Evolutionary conservation across 2,888 invertebrate genomes (phyloP).

Genomic region (Metallyticus violacea): DNA sequence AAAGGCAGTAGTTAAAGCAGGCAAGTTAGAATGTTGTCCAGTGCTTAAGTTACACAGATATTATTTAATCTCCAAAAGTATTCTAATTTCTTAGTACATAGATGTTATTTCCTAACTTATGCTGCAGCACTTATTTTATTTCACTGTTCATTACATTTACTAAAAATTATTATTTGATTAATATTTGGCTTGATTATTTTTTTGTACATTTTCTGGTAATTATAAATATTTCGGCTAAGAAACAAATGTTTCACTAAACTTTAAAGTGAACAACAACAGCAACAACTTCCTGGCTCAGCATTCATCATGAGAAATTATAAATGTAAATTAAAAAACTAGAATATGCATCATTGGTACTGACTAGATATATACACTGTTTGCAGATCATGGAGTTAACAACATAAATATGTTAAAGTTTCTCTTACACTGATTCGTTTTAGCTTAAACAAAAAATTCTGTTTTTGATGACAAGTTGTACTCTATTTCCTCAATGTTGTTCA

Average conservation of each 20-base stretch:
- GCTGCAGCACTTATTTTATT: background rate
- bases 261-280: background rate
- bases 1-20: background rate
- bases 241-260: background rate
- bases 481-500: slow-evolving; percentile 91
- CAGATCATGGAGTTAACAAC: background rate
- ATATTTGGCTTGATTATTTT: background rate
- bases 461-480: slow-evolving; percentile 87
- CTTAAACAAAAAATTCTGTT: slow-evolving; percentile 81
- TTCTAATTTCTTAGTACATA: background rate
- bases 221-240: background rate
- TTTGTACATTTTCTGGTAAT: background rate
- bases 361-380: background rate
- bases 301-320: background rate
- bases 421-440: background rate
- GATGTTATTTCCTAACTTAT: background rate
- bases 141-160: background rate
- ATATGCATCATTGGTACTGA: background rate
- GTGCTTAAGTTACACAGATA: background rate
- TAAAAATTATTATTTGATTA: background rate
- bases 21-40: background rate
- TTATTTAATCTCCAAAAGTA: background rate
- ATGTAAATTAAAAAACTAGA: background rate
- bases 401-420: background rate
- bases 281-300: background rate